Conservation (phyloP, 1,140 invertebrate genomes). For the silkworm (Bombyx mori) region ASM3026992v2 NC_085120.1:48001-48500, state of each 20-base stretch:
- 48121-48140: constrained; percentile 19
- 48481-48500: constrained; percentile 14
- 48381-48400: constrained; percentile 16
- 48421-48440: constrained; percentile 13
- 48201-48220: constrained; percentile 9
- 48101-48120: constrained; percentile 26
- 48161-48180: constrained; percentile 8
- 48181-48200: constrained; percentile 9
- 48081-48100: constrained; percentile 23
- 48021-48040: constrained; percentile 7
- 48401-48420: constrained; percentile 11
- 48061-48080: constrained; percentile 23
- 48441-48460: constrained; percentile 9
- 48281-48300: neutral
- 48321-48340: constrained; percentile 7
- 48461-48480: constrained; percentile 16
- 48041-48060: constrained; percentile 6
- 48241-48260: constrained; percentile 13
- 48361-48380: constrained; percentile 9
- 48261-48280: constrained; percentile 3
- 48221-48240: constrained; percentile 19
- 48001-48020: constrained; percentile 14
- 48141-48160: constrained; percentile 11
- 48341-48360: constrained; percentile 7
- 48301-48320: neutral